Base-by-base conservation (phyloP, 2,113 vertebrate species). In the Coptodon rendalli region DNA sequence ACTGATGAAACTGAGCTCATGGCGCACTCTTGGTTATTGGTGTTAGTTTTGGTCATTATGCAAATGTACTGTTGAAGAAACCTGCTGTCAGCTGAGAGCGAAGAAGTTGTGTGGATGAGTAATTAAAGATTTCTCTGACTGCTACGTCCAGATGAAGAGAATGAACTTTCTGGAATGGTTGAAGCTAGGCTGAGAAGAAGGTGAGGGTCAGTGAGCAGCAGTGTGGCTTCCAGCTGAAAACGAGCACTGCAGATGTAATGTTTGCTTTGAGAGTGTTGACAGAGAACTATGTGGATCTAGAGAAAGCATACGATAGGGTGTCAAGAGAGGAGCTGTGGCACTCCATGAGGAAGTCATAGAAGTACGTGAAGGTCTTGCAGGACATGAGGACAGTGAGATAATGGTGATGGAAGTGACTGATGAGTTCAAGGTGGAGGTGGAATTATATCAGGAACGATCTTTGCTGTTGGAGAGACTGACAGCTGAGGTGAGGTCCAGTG, bases 211-310 rank as follows among this genome's bases (percentile, higher is more conserved):
- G 61, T 19, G 59, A 63, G 31, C 17, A 36, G 59, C n/a, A n/a
- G 59, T 38, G 10, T n/a, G 6, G 31, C 10, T 66, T 66, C 6
- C 10, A 36, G 61, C 61, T 38, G 31, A 0, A 0, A 36, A 36
- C 1, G 36, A 66, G 10, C 31, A 2, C 61, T 66, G 17, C 61
- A 38, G 31, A 38, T 36, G 1, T 66, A 66, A 38, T 36, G 61
- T 38, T 66, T 66, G 61, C 61, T 66, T 38, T 66, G 61, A 66
- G 61, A 36, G 31, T 12, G 31, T 12, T 66, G 61, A 66, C 31
- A 38, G 61, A 66, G 61, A 38, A 36, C 17, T 63, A n/a, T 12
- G 31, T 63, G 59, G 61, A 12, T 38, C 61, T 36, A 66, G 31
- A 38, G 61, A 66, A 63, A 66, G 61, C 31, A 38, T n/a, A 66